These are phyloP conservation scores for Eubasilissa regina DNA, from an alignment of 1,140 invertebrate species.

Conservation along the genomic window DNA sequence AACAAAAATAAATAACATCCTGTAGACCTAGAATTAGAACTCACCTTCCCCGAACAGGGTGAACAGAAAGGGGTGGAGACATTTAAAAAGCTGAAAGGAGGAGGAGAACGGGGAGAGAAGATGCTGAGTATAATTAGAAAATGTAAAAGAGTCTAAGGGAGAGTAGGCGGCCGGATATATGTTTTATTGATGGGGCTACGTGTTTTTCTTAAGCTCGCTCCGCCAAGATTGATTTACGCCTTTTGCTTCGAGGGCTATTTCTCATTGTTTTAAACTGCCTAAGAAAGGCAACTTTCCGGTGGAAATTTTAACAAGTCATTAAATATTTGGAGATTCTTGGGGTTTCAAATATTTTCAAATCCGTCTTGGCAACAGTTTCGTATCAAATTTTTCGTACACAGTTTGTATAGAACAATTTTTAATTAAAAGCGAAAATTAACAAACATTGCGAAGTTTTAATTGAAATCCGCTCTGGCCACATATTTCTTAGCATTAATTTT, in stretches of 20 bases:
- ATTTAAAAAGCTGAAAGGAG: constrained; percentile 37
- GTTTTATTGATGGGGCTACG: constrained; percentile 57
- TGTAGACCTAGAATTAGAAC: neutral
- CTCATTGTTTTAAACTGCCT: constrained; percentile 43
- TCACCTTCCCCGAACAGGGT: neutral
- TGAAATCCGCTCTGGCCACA: constrained; percentile 39
- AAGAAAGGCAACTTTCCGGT: constrained; percentile 27
- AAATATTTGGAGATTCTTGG: constrained; percentile 45
- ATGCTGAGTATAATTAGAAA: constrained; percentile 57
- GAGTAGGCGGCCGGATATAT: constrained; percentile 53
- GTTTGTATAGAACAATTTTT: constrained; percentile 36
- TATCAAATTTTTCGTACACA: constrained; percentile 32
- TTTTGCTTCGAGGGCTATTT: constrained; percentile 24
- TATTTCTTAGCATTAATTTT: constrained; percentile 32
- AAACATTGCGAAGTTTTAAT: constrained; percentile 42
- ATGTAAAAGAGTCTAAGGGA: constrained; percentile 54
- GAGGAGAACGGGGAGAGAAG: constrained; percentile 13
- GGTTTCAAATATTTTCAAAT: constrained; percentile 39
- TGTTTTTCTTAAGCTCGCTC: constrained; percentile 46
- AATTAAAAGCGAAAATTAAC: constrained; percentile 45
- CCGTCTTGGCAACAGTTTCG: constrained; percentile 37
- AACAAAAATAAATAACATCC: neutral
- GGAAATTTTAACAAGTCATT: constrained; percentile 45
- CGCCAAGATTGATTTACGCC: constrained; percentile 41
- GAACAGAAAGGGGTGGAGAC: constrained; percentile 39